These are phyloP conservation scores for Apodemia duryi DNA, from an alignment of 2,888 invertebrate genomes.

Conservation along the genomic window DNA sequence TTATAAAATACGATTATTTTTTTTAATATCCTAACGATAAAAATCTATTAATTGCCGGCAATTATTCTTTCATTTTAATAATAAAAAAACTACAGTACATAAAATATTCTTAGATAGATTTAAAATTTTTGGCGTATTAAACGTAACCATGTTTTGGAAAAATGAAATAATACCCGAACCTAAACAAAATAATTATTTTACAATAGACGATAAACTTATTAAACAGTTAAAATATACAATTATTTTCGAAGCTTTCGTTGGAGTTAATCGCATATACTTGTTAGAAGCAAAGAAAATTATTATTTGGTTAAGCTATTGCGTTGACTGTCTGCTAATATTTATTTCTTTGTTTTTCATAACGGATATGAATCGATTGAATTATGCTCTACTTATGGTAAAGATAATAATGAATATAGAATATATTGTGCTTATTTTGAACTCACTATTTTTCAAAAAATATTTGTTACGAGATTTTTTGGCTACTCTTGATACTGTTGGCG, in stretches of 20 bases:
- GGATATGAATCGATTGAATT: background rate
- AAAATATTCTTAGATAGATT: background rate
- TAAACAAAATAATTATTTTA: slow-evolving; percentile 16
- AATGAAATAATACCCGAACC: background rate
- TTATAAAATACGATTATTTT: no score
- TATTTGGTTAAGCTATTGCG: slow-evolving; percentile 5
- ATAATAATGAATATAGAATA: slow-evolving; percentile 3
- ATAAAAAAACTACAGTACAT: background rate
- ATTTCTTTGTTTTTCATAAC: background rate
- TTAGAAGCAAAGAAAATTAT: slow-evolving; percentile 15
- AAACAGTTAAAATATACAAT: slow-evolving; percentile 20
- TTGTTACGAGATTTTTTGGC: background rate
- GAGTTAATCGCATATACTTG: slow-evolving; percentile 20
- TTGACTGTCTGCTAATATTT: background rate
- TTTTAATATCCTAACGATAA: background rate
- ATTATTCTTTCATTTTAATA: background rate
- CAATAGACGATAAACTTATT: background rate
- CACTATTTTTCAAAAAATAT: background rate
- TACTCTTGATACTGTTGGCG: background rate
- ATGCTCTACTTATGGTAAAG: background rate
- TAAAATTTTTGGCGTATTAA: background rate
- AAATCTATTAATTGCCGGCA: background rate
- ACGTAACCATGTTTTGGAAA: background rate
- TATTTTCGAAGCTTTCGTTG: slow-evolving; percentile 16
- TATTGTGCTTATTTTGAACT: background rate